Evolutionary conservation across 1,140 invertebrate species (phyloP).

Genomic region (Teleopsis dalmanni): DNA sequence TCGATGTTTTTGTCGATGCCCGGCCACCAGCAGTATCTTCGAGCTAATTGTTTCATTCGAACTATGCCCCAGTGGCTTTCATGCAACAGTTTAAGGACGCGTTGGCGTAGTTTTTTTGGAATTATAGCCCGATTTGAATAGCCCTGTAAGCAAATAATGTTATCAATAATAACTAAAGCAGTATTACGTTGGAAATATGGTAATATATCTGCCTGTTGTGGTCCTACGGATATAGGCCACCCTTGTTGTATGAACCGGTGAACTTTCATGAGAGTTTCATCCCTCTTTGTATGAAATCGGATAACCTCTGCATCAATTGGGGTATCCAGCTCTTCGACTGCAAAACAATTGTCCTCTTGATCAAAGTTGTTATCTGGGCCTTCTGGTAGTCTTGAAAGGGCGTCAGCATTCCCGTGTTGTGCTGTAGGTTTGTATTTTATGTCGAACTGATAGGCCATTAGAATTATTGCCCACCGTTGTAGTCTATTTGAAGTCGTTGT

Average conservation of each 20-base stretch:
- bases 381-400: conserved; percentile 26
- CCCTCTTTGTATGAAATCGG: neutral
- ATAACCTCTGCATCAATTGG: neutral
- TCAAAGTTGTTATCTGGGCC: neutral
- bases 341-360: neutral
- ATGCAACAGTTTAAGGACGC: conserved; percentile 45
- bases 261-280: neutral
- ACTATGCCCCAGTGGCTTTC: conserved; percentile 46
- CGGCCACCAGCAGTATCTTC: conserved; percentile 48
- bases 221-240: conserved; percentile 1
- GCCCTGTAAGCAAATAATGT: too few relatives aligned
- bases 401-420: conserved; percentile 22
- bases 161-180: too few relatives aligned
- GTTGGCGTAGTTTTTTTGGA: conserved; percentile 29
- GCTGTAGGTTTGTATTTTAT: conserved; percentile 20
- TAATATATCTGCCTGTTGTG: too few relatives aligned
- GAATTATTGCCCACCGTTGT: conserved; percentile 30
- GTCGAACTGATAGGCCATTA: conserved; percentile 19
- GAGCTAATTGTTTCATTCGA: conserved; percentile 48
- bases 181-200: too few relatives aligned
- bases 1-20: conserved; percentile 45
- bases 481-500: conserved; percentile 18
- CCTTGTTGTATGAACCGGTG: neutral
- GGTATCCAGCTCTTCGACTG: neutral
- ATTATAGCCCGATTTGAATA: conserved; percentile 25